phyloP scores from a whole-genome alignment of 2,797 vertebrate species.

The Lacerta agilis region DNA sequence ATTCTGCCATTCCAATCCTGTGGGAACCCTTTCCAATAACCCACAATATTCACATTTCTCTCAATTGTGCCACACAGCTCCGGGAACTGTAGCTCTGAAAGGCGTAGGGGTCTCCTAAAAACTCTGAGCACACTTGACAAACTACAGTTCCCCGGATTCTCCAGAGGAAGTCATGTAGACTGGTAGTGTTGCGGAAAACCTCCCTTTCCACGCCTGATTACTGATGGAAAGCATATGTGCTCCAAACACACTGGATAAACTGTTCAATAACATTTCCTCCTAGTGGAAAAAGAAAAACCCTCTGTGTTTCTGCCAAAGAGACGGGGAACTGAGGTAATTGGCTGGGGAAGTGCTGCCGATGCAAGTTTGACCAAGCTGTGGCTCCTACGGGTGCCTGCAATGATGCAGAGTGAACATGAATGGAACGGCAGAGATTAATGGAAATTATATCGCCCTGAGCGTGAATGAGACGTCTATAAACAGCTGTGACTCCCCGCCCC shows the following conservation, averaged over 20 bases:
- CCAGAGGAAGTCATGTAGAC: not conserved
- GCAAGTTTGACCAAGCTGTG: not conserved
- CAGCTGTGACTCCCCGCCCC: too few species aligned
- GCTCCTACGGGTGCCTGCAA: not conserved
- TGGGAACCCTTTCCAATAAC: too few species aligned
- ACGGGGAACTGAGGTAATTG: constrained; percentile 27
- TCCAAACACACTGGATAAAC: constrained; percentile 37
- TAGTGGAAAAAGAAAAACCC: constrained; percentile 25
- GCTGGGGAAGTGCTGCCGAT: not conserved
- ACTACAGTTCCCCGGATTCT: too few species aligned
- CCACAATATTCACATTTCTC: too few species aligned
- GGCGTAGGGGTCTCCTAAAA: too few species aligned
- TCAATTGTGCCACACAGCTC: too few species aligned
- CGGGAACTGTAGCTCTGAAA: too few species aligned
- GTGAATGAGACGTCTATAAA: too few species aligned
- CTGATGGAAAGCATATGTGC: constrained; percentile 59
- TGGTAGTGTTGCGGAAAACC: constrained; percentile 13
- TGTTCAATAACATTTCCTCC: constrained; percentile 61
- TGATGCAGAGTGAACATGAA: too few species aligned
- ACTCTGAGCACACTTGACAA: too few species aligned
- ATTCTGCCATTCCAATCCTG: too few species aligned
- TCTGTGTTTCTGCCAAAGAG: constrained; percentile 36
- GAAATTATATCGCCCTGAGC: too few species aligned
- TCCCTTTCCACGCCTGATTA: constrained; percentile 1
- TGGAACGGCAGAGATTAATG: not conserved